phyloP scores from a whole-genome alignment of 2,888 invertebrate species.

The Fissipunctia ypsillon region DNA sequence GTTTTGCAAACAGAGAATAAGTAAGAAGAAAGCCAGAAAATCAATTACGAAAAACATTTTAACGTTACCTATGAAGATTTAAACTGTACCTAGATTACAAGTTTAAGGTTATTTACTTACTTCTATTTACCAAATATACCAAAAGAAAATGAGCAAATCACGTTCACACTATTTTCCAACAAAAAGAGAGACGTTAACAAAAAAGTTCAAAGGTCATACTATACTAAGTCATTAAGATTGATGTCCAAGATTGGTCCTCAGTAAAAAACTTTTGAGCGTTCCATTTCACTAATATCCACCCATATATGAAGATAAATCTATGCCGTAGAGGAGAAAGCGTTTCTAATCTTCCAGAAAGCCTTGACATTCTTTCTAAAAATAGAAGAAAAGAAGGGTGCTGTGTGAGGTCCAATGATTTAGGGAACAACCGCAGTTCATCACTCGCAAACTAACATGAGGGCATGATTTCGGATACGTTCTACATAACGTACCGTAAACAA shows the following conservation, averaged over 20 bases:
- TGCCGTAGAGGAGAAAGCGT: slow-evolving; percentile 58
- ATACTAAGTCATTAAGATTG: slow-evolving; percentile 64
- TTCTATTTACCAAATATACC: neutral
- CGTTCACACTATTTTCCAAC: slow-evolving; percentile 20
- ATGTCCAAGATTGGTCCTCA: slow-evolving; percentile 54
- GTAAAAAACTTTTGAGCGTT: slow-evolving; percentile 58
- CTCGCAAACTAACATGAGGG: slow-evolving; percentile 23
- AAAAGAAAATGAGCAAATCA: slow-evolving; percentile 37
- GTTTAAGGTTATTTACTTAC: neutral
- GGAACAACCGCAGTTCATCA: slow-evolving; percentile 33
- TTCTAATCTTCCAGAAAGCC: slow-evolving; percentile 65
- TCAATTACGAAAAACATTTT: neutral
- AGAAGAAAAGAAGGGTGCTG: slow-evolving; percentile 56
- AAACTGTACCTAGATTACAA: neutral
- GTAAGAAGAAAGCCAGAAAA: neutral
- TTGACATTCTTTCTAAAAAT: slow-evolving; percentile 67
- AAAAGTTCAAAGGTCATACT: slow-evolving; percentile 53
- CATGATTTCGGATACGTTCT: slow-evolving; percentile 24
- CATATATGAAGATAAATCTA: slow-evolving; percentile 66
- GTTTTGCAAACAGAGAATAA: no score
- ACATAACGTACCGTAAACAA: slow-evolving; percentile 19
- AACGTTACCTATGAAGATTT: neutral
- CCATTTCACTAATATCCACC: slow-evolving; percentile 58
- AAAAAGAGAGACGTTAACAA: slow-evolving; percentile 44
- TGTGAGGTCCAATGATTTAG: slow-evolving; percentile 50